Evolutionary conservation across 2,888 invertebrate genomes (phyloP).

Genomic region (Zootermopsis nevadensis): DNA sequence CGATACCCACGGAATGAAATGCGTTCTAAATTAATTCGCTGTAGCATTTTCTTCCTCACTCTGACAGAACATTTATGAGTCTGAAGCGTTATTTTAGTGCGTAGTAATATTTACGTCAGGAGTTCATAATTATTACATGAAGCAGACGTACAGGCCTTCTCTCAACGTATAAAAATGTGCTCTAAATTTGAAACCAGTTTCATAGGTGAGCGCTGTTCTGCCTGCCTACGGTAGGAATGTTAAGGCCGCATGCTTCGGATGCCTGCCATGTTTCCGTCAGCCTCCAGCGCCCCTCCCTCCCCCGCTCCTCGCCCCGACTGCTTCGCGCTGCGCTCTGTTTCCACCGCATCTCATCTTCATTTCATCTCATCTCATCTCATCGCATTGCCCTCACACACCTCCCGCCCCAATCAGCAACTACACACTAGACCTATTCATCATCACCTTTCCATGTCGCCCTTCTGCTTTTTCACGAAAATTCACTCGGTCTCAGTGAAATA

Average conservation of each 20-base stretch:
- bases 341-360: conserved; percentile 17
- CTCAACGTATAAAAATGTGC: conserved; percentile 20
- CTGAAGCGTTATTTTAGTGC: neutral
- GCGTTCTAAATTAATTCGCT: neutral
- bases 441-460: no score
- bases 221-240: conserved; percentile 33
- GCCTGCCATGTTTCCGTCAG: neutral
- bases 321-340: neutral
- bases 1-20: neutral
- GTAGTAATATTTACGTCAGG: conserved; percentile 16
- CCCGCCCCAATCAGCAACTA: no score
- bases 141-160: conserved; percentile 3
- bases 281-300: neutral
- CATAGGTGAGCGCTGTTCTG: conserved; percentile 34
- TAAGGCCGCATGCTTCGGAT: conserved; percentile 34
- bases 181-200: conserved; percentile 44
- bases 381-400: neutral
- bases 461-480: no score
- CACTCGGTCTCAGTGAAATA: no score
- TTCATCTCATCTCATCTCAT: no score
- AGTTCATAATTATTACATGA: conserved; percentile 41
- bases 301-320: neutral
- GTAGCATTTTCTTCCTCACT: neutral
- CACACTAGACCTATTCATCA: no score
- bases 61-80: neutral